Evolutionary conservation across 2,113 vertebrate genomes (phyloP), one percentile per base, ranked within the genome.

Genomic region (Paedocypris sp.): DNA sequence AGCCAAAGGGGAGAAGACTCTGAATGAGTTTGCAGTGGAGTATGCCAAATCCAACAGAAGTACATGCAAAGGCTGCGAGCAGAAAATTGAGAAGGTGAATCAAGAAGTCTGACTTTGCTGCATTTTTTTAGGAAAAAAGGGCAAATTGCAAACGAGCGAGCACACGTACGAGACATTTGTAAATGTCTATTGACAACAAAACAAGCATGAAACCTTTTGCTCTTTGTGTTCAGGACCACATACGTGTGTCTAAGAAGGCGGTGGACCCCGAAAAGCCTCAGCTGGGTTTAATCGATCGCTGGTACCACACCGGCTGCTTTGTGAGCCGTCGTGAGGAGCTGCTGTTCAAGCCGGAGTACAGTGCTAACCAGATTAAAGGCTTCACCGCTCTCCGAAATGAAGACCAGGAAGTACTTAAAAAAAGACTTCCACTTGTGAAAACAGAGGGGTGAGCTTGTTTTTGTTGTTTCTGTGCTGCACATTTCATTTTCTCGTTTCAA

Each of bases 1-100:
- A 2, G 74, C 85, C 25, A 90, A 90, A 81, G 77, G 80, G 13
- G 89, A 85, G 59, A 95, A 93, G 83, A 90, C 85, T 0, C 77
- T 97, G 42, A 88, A 82, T 41, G 91, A 95, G 73, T 99, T 99
- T 70, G 87, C 90, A 0, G 92, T 89, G 11, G 95, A 97, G 68
- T 98, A 99, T 0, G 95, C 95, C 38, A 99, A 98, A 68, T 98
- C 95, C 11, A 99, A 94, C 81, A 86, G 94, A 60, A 99, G 94
- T 78, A 94, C 89, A 0, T 99, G 94, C 81, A 98, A 97, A 77
- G 93, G 91, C 43, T 98, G 95, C 22, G 81, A 90, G 47, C 81
- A 90, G 77, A 99, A 93, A 82, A 99, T 98, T 61, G 91, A 97
- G 60, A 99, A 99, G 91, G 95, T 98, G 32, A 29, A 67, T 12